Conservation (phyloP, 2,888 invertebrate genomes). For the Epinotia brunnichana region DNA sequence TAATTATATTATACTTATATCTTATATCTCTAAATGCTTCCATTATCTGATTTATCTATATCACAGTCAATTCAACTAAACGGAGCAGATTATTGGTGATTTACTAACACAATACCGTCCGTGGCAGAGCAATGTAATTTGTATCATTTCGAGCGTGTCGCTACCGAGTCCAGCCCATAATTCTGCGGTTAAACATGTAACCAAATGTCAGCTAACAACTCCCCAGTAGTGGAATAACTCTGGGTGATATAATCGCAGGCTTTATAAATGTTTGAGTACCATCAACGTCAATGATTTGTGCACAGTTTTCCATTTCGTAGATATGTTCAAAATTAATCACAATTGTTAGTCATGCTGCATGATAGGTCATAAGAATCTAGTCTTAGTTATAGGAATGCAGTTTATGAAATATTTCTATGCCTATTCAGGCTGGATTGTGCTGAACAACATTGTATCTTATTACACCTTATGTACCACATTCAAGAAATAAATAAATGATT, state of each 20-base stretch:
- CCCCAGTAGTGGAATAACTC: constrained; percentile 4
- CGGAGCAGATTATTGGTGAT: constrained; percentile 22
- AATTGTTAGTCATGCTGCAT: no score
- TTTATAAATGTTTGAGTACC: not conserved
- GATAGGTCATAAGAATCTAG: no score
- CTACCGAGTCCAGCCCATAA: constrained; percentile 9
- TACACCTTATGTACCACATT: no score
- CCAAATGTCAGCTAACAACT: constrained; percentile 12
- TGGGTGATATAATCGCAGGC: not conserved
- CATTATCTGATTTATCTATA: constrained; percentile 6
- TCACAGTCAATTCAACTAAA: not conserved
- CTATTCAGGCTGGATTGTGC: no score
- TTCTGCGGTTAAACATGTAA: constrained; percentile 30
- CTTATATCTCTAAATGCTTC: not conserved
- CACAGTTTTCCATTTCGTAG: no score
- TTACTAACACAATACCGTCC: constrained; percentile 16
- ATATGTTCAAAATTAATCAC: no score
- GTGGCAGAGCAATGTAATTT: constrained; percentile 20
- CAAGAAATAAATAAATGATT: no score
- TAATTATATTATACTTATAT: not conserved
- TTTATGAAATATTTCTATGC: no score
- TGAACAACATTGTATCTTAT: no score
- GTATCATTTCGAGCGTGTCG: constrained; percentile 29
- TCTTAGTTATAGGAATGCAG: no score
- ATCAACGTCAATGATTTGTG: not conserved